phyloP scores from a whole-genome alignment of 1,140 invertebrate species.

The Drosophila pseudoobscura region DNA sequence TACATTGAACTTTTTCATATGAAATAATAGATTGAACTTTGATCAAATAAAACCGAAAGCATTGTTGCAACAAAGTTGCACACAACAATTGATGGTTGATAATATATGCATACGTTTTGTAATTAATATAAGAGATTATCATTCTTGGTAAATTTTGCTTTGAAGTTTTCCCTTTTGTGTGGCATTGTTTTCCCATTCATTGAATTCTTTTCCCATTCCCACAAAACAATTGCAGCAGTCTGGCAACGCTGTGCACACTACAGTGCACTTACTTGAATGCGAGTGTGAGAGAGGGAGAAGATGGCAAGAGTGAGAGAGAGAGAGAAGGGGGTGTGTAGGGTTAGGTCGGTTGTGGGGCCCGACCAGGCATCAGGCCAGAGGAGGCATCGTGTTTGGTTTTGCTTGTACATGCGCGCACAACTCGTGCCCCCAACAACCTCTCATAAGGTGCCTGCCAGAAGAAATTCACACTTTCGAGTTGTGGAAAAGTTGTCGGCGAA shows the following conservation, averaged over 20 bases:
- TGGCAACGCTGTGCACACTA: constrained; percentile 40
- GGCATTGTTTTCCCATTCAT: constrained; percentile 43
- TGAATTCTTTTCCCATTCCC: constrained; percentile 38
- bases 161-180: constrained; percentile 24
- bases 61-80: constrained; percentile 11
- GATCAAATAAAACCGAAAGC: not conserved
- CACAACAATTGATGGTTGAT: constrained; percentile 23
- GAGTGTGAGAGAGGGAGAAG: constrained; percentile 37
- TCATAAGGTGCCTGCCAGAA: constrained; percentile 5
- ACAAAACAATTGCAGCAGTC: constrained; percentile 20
- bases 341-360: constrained; percentile 5
- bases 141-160: constrained; percentile 14
- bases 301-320: constrained; percentile 6
- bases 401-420: constrained; percentile 64
- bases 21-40: no score
- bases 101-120: constrained; percentile 7
- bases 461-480: not conserved
- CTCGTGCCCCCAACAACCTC: constrained; percentile 57
- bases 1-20: no score
- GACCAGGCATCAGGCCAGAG: no score
- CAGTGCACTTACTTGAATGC: constrained; percentile 49
- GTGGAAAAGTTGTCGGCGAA: no score
- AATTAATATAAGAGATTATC: constrained; percentile 35
- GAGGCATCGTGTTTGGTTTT: constrained; percentile 22
- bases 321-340: not conserved